A percentile compares a stretch with the other conserved stretches of the same genome.
Conservation (phyloP, 2,113 vertebrate species). For the Barnardius zonarius region DNA sequence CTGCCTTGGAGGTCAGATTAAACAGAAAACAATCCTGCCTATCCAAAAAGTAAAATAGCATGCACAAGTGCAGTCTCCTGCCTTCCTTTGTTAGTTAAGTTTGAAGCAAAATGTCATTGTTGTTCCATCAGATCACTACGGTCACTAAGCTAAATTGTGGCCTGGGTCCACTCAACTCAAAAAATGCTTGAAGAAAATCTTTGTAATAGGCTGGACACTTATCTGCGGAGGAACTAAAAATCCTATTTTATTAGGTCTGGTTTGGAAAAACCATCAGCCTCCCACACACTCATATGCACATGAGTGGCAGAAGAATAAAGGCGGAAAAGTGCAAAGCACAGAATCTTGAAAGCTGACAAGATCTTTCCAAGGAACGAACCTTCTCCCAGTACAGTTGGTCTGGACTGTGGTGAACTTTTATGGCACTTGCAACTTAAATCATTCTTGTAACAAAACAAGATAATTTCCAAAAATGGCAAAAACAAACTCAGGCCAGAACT, state of each 20-base stretch:
- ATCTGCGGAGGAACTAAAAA: conserved; percentile 44
- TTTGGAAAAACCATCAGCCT: conserved; percentile 46
- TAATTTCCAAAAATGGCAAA: conserved; percentile 66
- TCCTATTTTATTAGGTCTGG: conserved; percentile 34
- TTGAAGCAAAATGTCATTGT: background rate
- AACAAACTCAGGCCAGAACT: conserved; percentile 40
- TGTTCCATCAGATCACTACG: conserved; percentile 25
- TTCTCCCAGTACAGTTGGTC: conserved; percentile 27
- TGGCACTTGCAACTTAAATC: conserved; percentile 42
- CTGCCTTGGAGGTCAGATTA: background rate
- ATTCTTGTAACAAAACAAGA: conserved; percentile 59
- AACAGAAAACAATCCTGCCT: background rate
- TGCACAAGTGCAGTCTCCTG: background rate
- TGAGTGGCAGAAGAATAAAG: conserved; percentile 43
- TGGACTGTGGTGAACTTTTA: conserved; percentile 26
- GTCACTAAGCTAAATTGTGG: conserved; percentile 19
- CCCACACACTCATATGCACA: background rate
- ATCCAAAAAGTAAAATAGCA: background rate
- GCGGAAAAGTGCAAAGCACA: background rate
- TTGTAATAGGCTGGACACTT: conserved; percentile 22
- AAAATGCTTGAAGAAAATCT: background rate
- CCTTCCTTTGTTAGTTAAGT: background rate
- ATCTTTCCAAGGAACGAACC: background rate
- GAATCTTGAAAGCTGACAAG: background rate
- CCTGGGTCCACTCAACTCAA: conserved; percentile 1